Conservation (phyloP, 2,888 invertebrate species). For the Lochmaea crataegi region DNA sequence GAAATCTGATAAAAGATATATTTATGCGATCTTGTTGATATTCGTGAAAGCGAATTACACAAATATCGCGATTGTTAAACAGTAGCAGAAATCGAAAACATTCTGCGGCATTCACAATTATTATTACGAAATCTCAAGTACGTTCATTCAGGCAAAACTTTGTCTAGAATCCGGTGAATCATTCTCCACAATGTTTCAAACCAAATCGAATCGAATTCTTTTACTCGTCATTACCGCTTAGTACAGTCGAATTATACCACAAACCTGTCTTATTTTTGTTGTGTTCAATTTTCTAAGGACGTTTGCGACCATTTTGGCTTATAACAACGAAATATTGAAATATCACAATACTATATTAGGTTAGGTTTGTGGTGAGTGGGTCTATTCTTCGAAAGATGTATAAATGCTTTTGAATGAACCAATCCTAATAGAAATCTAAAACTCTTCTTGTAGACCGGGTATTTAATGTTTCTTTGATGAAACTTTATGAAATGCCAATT, state of each 20-base stretch:
- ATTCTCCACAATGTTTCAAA: slow-evolving; percentile 11
- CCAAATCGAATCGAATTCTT: slow-evolving; percentile 1
- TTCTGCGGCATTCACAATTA: slow-evolving; percentile 7
- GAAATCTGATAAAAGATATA: not conserved
- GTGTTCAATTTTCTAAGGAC: not conserved
- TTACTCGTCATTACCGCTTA: not conserved
- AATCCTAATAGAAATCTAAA: no score
- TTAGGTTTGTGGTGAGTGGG: no score
- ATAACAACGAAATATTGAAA: no score
- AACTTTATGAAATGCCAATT: no score
- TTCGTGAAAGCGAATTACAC: not conserved
- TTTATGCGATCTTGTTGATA: not conserved
- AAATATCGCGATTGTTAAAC: not conserved
- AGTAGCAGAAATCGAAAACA: slow-evolving; percentile 4
- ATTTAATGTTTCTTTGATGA: no score
- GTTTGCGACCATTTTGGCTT: not conserved
- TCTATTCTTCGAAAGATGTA: no score
- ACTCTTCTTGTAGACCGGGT: no score
- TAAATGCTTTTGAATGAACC: no score
- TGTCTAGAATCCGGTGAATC: slow-evolving; percentile 24
- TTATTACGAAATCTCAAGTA: slow-evolving; percentile 38
- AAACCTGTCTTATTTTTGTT: not conserved
- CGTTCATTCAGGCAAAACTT: slow-evolving; percentile 26
- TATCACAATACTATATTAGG: no score
- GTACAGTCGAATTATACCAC: not conserved